Percentiles rank a stretch among this genome's conserved stretches.
phyloP scores from a whole-genome alignment of 2,797 vertebrate species.

The Acipenser transmontanus region DNA sequence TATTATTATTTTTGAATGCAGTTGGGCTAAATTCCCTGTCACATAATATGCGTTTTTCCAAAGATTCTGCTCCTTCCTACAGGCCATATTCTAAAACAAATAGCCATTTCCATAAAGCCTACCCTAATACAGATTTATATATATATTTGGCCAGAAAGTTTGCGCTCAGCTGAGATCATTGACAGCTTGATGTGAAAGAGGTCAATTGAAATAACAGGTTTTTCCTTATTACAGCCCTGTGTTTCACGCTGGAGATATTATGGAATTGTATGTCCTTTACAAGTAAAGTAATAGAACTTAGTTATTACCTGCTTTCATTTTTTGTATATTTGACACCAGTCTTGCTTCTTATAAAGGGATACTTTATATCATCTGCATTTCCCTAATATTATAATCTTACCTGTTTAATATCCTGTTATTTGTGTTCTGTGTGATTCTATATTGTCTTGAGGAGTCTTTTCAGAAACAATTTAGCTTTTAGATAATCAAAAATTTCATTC shows the following conservation, averaged over 20 bases:
- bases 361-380: too few species aligned
- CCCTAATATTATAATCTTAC: too few species aligned
- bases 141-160: too few species aligned
- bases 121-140: conserved; percentile 43
- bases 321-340: too few species aligned
- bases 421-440: too few species aligned
- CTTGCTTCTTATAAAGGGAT: too few species aligned
- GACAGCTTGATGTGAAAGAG: conserved; percentile 76
- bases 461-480: too few species aligned
- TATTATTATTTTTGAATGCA: conserved; percentile 53
- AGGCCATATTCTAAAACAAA: conserved; percentile 59
- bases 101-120: conserved; percentile 69
- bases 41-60: conserved; percentile 55
- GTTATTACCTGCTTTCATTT: too few species aligned
- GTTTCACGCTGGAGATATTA: conserved; percentile 47
- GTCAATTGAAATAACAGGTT: conserved; percentile 82
- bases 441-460: too few species aligned
- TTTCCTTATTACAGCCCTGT: conserved; percentile 69
- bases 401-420: too few species aligned
- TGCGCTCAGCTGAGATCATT: conserved; percentile 70
- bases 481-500: too few species aligned
- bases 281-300: conserved; percentile 19
- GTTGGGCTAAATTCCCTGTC: conserved; percentile 67
- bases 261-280: conserved; percentile 51
- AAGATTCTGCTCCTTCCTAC: conserved; percentile 36